phyloP scores from a whole-genome alignment of 2,797 vertebrate genomes.

The Sphaeramia orbicularis region DNA sequence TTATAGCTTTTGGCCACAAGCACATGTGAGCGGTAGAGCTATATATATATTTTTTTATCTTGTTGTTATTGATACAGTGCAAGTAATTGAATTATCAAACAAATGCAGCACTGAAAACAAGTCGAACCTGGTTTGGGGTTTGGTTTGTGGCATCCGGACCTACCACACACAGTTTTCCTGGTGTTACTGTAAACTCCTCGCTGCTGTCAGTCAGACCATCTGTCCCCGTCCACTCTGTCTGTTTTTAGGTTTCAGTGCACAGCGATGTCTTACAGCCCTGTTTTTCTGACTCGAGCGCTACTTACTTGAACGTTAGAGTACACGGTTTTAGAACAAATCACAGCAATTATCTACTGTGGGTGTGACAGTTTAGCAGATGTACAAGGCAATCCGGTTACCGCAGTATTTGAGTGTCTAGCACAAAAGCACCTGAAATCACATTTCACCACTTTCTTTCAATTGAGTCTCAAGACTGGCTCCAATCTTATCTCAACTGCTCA shows the following conservation, averaged over 20 bases:
- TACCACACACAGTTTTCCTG: slow-evolving; percentile 19
- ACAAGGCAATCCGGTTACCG: slow-evolving; percentile 38
- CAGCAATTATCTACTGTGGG: slow-evolving; percentile 42
- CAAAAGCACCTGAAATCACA: slow-evolving; percentile 53
- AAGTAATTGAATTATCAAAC: slow-evolving; percentile 36
- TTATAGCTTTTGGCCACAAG: slow-evolving; percentile 27
- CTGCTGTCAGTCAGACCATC: slow-evolving; percentile 64
- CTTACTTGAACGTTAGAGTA: slow-evolving; percentile 23
- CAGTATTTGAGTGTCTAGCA: slow-evolving; percentile 50
- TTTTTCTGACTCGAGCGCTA: slow-evolving; percentile 30
- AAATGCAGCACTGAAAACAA: slow-evolving; percentile 11
- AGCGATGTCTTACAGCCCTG: slow-evolving; percentile 26
- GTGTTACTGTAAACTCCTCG: slow-evolving; percentile 23
- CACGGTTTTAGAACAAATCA: slow-evolving; percentile 11
- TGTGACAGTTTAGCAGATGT: slow-evolving; percentile 49
- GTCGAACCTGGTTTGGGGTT: slow-evolving; percentile 31
- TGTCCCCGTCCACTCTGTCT: slow-evolving; percentile 53
- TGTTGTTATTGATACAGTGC: slow-evolving; percentile 26
- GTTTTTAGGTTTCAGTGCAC: slow-evolving; percentile 39
- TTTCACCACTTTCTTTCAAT: slow-evolving; percentile 45
- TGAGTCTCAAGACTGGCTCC: slow-evolving; percentile 27
- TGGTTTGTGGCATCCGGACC: slow-evolving; percentile 17
- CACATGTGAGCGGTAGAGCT: slow-evolving; percentile 6
- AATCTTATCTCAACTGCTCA: slow-evolving; percentile 31
- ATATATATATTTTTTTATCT: slow-evolving; percentile 19